Evolutionary conservation across 2,888 invertebrate genomes (phyloP), one percentile per base, ranked within the genome.

Genomic region (Petrolisthes manimaculis): DNA sequence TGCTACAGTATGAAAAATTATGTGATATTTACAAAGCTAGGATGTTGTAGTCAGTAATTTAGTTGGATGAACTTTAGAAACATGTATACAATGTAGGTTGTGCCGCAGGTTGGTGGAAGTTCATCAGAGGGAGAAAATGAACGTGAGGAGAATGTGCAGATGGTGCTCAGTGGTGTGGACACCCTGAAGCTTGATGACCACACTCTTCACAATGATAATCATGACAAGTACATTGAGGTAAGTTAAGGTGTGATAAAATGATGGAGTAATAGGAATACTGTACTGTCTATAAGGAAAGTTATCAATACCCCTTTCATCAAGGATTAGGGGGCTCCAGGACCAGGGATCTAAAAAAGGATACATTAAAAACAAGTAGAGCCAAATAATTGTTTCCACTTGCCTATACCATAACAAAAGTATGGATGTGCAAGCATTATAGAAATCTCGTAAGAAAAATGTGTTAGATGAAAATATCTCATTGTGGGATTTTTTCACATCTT

Each of bases 121-220:
- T 85, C 87, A 56, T 89, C 89, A 6, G 89, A 89, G 8, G 89
- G 85, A 6, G 89, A 85, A 51, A 75, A 37, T 67, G 89, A 88
- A 37, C 82, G 88, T 37, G 90, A 90, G 71, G 90, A 90, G 56
- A 89, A 81, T 71, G 90, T 90, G 18, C 83, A 83, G 77, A 83
- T 88, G 9, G 90, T 90, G 54, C 61, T 90, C 67, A 88, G 90
- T 84, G 88, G 91, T 24, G 91, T 91, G 4, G 91, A 91, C 82
- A 89, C 89, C 12, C 86, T 91, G 14, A 87, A 89, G 75, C 74
- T 91, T 1, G 89, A 91, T 78, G 91, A 91, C 24, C 86, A 90
- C 78, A 86, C 78, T 24, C 24, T 81, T 9, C 82, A 83, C 18
- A 86, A 82, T 18, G 89, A 89, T 74, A 85, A 89, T 24, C 85